Conservation (phyloP, 30 jellyfish, hydroid and myxozoan species). For the Aurelia coerulea region DNA sequence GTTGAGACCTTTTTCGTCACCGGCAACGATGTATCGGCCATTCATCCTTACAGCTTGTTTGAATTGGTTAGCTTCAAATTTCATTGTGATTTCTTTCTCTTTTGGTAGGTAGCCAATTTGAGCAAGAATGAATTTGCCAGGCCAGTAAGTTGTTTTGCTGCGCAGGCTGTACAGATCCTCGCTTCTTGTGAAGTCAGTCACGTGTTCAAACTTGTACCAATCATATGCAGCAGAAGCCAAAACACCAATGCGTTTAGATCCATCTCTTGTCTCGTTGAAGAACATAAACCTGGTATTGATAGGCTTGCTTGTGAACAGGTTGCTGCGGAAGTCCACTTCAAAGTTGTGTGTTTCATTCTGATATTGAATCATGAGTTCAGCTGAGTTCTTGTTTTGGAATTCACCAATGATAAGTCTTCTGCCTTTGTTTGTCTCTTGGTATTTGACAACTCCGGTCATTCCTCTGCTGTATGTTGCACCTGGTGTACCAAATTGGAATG, state of each 20-base stretch:
- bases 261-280: constrained; percentile 63
- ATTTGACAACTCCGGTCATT: constrained; percentile 68
- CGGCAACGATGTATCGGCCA: constrained; percentile 63
- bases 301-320: constrained; percentile 75
- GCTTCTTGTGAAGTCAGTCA: constrained; percentile 64
- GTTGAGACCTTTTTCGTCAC: constrained; percentile 73
- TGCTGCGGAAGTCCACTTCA: constrained; percentile 72
- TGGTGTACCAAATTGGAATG: constrained; percentile 85
- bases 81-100: constrained; percentile 61
- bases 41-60: constrained; percentile 76
- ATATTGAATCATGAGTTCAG: constrained; percentile 70
- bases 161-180: constrained; percentile 59
- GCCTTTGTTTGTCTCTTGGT: constrained; percentile 63
- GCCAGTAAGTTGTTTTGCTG: constrained; percentile 88
- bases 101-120: constrained; percentile 63
- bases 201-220: constrained; percentile 93
- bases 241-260: constrained; percentile 67
- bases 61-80: constrained; percentile 85
- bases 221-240: constrained; percentile 77
- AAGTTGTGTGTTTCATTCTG: constrained; percentile 77
- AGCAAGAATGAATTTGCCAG: constrained; percentile 82
- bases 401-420: constrained; percentile 75
- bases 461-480: constrained; percentile 96
- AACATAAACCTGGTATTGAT: constrained; percentile 50
- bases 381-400: constrained; percentile 65